phyloP scores from a whole-genome alignment of 2,113 vertebrate genomes.

The Pygoscelis adeliae region DNA sequence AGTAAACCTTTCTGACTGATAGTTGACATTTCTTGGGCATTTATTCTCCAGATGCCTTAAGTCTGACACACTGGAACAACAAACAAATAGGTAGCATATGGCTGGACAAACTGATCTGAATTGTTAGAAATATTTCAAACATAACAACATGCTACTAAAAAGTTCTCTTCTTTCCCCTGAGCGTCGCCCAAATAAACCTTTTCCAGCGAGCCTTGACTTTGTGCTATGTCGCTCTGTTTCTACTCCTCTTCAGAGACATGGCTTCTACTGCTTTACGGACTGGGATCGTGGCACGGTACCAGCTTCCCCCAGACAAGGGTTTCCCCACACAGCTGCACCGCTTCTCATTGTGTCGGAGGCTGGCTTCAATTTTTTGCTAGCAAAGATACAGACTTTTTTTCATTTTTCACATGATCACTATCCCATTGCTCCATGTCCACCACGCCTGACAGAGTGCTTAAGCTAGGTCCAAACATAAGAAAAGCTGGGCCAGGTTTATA shows the following conservation, averaged over 20 bases:
- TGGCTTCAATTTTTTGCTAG: background rate
- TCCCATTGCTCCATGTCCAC: background rate
- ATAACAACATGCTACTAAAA: background rate
- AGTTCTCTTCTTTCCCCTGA: background rate
- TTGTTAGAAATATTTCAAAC: constrained; percentile 11
- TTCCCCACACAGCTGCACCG: background rate
- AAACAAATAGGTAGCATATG: constrained; percentile 9
- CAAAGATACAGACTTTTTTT: background rate
- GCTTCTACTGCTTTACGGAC: background rate
- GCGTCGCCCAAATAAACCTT: background rate
- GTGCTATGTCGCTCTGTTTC: background rate
- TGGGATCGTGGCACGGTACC: background rate
- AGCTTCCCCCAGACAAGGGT: background rate
- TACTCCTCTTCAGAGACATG: background rate
- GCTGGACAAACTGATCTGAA: background rate
- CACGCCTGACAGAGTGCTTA: background rate
- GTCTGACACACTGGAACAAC: background rate
- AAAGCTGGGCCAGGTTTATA: background rate
- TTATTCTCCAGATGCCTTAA: background rate
- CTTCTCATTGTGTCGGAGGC: background rate
- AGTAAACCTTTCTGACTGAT: background rate
- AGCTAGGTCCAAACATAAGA: background rate
- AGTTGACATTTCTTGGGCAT: background rate
- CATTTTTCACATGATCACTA: background rate
- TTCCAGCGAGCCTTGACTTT: background rate